Evolutionary conservation across 2,888 invertebrate species (phyloP), one percentile per base, ranked within the genome.

Genomic region (Aphelenchoides bicaudatus): DNA sequence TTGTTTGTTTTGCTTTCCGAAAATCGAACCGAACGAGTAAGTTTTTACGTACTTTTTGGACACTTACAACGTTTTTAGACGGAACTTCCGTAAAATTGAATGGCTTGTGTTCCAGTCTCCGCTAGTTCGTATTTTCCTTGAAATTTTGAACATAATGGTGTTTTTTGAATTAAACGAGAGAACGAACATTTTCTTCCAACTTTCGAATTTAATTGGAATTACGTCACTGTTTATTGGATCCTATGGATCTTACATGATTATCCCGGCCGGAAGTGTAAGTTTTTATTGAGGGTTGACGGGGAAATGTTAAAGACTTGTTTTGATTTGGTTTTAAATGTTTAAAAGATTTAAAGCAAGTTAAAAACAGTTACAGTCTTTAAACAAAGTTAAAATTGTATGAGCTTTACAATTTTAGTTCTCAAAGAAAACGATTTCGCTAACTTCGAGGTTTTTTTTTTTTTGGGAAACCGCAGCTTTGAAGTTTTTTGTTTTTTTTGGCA

Each of bases 41-140:
- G 58, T 43, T 25, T 2, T 16, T 13, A 13, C 23, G 13, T 37
- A 1, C 25, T 29, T 3, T 56, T 34, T n/a, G n/a, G n/a, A n/a
- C 34, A 2, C 16, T 13, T 6, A 10, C 2, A 27, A 5, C 2
- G 6, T 27, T 56, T 63, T 38, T 30, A 67, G 67, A 16, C 16
- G 30, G 2, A 75, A 75, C 47, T 61, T 76, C 31, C 65, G 75
- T 2, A 61, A 72, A 29, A 67, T 75, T 4, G 76, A 76, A 59
- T 77, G 76, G 76, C 56, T 74, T 2, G 76, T 76, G 2, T 77
- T 76, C 51, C 76, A 76, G 52, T 73, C 76, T 13, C 76, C 76
- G n/a, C 63, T 76, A 13, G 61, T 76, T 3, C 63, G 76, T 49
- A 71, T 72, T 8, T 46, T 68, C 1, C 62, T 76, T n/a, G 76